Conservation (phyloP, 2,888 invertebrate genomes). For the Phorcus lineatus region DNA sequence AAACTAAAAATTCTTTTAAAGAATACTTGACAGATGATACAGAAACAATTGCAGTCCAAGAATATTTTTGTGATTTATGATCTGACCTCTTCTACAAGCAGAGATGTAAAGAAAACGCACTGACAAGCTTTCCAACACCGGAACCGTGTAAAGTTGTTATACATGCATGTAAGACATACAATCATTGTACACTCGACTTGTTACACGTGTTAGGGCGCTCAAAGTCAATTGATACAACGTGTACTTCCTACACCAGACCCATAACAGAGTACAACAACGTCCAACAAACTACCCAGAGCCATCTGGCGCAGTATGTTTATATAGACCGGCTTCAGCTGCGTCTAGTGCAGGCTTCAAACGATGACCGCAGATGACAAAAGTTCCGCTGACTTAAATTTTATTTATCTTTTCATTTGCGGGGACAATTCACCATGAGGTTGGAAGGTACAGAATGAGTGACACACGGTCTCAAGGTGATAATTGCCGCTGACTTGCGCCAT, state of each 20-base stretch:
- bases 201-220: not conserved
- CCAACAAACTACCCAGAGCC: not conserved
- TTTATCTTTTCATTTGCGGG: constrained; percentile 2
- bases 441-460: not conserved
- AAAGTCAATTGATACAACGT: not conserved
- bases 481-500: not conserved
- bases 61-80: no score
- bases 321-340: not conserved
- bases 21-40: no score
- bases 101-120: no score
- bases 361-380: not conserved
- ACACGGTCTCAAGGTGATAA: not conserved
- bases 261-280: no score
- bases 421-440: not conserved
- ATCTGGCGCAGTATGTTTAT: not conserved
- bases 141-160: not conserved
- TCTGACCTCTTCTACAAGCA: no score
- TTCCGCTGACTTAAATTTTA: not conserved
- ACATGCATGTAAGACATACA: not conserved
- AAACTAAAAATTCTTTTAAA: no score
- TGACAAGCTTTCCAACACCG: not conserved
- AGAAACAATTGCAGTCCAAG: no score
- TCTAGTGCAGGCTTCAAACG: not conserved
- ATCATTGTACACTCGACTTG: not conserved
- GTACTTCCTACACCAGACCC: no score